Evolutionary conservation across 1,140 invertebrate species (phyloP).

Genomic region (Drosophila pandora): DNA sequence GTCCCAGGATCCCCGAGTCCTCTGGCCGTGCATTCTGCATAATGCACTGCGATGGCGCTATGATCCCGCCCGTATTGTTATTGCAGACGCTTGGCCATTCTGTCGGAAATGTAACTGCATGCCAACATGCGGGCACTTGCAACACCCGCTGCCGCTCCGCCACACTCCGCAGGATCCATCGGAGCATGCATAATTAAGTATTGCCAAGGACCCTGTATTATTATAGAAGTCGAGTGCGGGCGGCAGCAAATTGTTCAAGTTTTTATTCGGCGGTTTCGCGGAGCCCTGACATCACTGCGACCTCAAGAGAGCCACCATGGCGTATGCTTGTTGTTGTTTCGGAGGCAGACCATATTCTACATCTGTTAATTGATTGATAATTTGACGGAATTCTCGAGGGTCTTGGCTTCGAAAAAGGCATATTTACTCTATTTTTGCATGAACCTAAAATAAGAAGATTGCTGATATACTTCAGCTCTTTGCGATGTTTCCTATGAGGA

Average conservation of each 20-base stretch:
- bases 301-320: slow-evolving; percentile 22
- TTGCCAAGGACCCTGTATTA: slow-evolving; percentile 58
- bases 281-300: neutral
- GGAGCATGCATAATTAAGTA: slow-evolving; percentile 39
- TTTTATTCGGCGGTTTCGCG: slow-evolving; percentile 61
- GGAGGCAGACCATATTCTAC: no score
- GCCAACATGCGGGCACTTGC: slow-evolving; percentile 36
- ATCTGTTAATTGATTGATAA: no score
- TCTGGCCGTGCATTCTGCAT: slow-evolving; percentile 45
- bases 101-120: slow-evolving; percentile 67
- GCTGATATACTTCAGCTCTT: no score
- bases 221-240: slow-evolving; percentile 65
- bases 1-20: neutral
- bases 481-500: no score
- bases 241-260: slow-evolving; percentile 65
- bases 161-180: neutral
- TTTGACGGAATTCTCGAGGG: no score
- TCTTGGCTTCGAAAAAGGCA: no score
- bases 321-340: slow-evolving; percentile 56
- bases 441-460: no score
- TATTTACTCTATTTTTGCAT: no score
- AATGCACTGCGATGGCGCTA: slow-evolving; percentile 58
- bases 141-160: neutral
- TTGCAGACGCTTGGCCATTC: slow-evolving; percentile 28
- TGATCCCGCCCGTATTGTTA: slow-evolving; percentile 35